Base-by-base conservation (phyloP, 35 echinoderm and acorn worm species). In the Eucidaris tribuloides region DNA sequence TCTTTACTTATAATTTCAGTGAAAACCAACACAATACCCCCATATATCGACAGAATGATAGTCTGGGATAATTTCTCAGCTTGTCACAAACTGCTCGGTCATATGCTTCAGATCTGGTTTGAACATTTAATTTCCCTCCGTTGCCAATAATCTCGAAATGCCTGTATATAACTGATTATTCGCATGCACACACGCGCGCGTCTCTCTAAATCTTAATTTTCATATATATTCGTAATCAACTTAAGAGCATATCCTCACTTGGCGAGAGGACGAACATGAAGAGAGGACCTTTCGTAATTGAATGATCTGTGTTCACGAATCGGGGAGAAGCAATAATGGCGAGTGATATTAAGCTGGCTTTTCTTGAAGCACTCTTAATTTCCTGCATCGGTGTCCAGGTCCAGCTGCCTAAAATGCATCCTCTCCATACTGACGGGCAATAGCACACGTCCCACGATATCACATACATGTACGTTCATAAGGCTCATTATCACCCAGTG, bases 321-420 rank as follows among this genome's bases (percentile, higher is more conserved):
- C 9, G 37, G 68, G 38, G 2, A 36, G 68, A 44, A n/a, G 17
- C 43, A 74, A 74, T 74, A 74, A 74, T 74, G 11, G 68, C 7
- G 68, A 36, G 68, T 74, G 68, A 74, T 74, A 74, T 74, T 33
- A 74, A 74, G 37, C 41, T 44, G 68, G 68, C 23, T 32, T 74
- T 74, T 74, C 68, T 74, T 74, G 68, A 74, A 74, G 68, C 68
- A 74, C 37, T 74, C 68, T 74, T 74, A 74, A 74, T 74, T 74
- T 74, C 68, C 68, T 74, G 68, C 24, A 74, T 74, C 36, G 68
- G 25, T 43, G 36, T 44, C 68, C 22, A 40, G 35, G 44, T 40
- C 68, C 68, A 74, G 68, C 68, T 42, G 68, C 23, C 68, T 74
- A 23, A 38, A n/a, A 44, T 52, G 48, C 48, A 52, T 52, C 48